Conservation (phyloP, 2,797 vertebrate genomes). For the Heliangelus exortis region DNA sequence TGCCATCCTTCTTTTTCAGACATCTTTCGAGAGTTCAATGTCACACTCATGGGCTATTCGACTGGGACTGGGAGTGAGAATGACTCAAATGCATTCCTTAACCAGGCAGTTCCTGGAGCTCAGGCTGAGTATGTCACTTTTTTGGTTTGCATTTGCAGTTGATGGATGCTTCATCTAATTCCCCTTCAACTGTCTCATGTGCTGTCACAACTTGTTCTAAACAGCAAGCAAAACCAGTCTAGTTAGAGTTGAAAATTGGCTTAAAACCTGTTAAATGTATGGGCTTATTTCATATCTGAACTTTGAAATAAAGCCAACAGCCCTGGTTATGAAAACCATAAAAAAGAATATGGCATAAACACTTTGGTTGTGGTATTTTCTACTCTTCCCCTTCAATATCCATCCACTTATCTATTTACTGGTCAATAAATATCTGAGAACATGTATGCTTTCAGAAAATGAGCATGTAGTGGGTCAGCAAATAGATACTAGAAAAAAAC, state of each 20-base stretch:
- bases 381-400: background rate
- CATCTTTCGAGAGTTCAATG: slow-evolving; percentile 87
- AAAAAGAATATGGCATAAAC: background rate
- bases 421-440: background rate
- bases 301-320: slow-evolving; percentile 8
- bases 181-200: slow-evolving; percentile 4
- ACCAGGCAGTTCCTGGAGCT: slow-evolving; percentile 89
- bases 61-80: slow-evolving; percentile 68
- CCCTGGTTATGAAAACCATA: background rate
- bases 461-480: background rate
- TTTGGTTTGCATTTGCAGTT: background rate
- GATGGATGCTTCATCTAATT: slow-evolving; percentile 21
- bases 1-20: slow-evolving; percentile 78
- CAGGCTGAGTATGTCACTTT: slow-evolving; percentile 80
- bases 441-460: background rate
- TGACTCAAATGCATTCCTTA: slow-evolving; percentile 80
- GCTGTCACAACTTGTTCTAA: slow-evolving; percentile 54
- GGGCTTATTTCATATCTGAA: background rate
- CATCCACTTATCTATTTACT: background rate
- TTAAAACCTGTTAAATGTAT: background rate
- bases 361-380: background rate
- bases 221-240: slow-evolving; percentile 40
- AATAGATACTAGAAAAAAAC: background rate
- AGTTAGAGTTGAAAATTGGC: background rate
- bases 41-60: slow-evolving; percentile 82